Base-by-base conservation (phyloP, 30 jellyfish, hydroid and myxozoan genomes). In the Phacellophora camtschatica region DNA sequence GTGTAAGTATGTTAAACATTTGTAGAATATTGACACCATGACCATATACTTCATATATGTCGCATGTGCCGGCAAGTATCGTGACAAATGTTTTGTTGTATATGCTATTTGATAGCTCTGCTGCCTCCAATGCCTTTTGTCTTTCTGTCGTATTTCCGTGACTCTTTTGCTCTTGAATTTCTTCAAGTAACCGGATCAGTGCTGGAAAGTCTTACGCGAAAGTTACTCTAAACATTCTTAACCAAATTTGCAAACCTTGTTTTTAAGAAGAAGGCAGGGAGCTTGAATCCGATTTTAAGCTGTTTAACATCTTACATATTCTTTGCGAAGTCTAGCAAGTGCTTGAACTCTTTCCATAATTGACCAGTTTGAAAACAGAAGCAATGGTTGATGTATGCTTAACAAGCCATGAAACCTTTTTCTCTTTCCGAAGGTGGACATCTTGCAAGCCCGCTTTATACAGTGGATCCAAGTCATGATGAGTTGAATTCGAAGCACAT, bases 21-120 rank as follows among this genome's bases (percentile, higher is more conserved):
- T 69, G 68, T 2, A 69, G 77, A 12, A 69, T 45, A 41, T 69
- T 69, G 83, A 69, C 69, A 16, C 66, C 68, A 25, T 69, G 83
- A 27, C 83, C 83, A 69, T 15, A 69, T 8, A 45, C 83, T 13
- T 41, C 83, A 69, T 69, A 69, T 15, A 69, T 41, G 43, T 69
- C 83, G 36, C 83, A 69, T 35, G 42, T 36, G 10, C 69, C 83
- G 22, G 83, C 37, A 20, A 69, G 36, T 3, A 37, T 4, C 9
- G 45, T 69, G 34, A 28, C 74, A 42, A 69, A 69, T 25, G 63
- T 69, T 31, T 41, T 66, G 10, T 66, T 66, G 19, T 6, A 5
- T 5, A 66, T 34, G 37, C 42, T 69, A 54, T 69, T 46, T 36
- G 68, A 37, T 9, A 32, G 70, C 41, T 35, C 83, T 8, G 45